phyloP scores from a whole-genome alignment of 2,797 vertebrate genomes.

The Semaprochilodus insignis region DNA sequence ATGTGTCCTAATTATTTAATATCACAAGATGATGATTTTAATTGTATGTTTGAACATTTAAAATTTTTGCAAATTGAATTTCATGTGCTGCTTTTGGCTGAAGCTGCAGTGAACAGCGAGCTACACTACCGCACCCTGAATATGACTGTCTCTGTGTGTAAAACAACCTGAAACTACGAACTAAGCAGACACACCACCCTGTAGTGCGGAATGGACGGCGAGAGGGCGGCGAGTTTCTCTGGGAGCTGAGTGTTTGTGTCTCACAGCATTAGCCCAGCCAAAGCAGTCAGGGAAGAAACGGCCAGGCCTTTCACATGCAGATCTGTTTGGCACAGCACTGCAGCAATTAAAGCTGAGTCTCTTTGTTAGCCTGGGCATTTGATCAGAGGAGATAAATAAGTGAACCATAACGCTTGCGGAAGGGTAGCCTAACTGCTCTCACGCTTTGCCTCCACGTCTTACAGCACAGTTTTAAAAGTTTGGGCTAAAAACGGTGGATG shows the following conservation, averaged over 20 bases:
- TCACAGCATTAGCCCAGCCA: constrained; percentile 48
- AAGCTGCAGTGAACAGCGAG: too few relatives aligned
- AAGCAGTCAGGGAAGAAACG: constrained; percentile 47
- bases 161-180: not conserved
- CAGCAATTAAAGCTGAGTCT: constrained; percentile 40
- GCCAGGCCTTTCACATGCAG: constrained; percentile 73
- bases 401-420: not conserved
- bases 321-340: constrained; percentile 70
- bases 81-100: too few relatives aligned
- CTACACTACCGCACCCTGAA: not conserved
- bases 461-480: not conserved
- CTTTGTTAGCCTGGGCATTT: constrained; percentile 21
- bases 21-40: too few relatives aligned
- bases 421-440: not conserved
- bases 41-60: too few relatives aligned
- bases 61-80: too few relatives aligned
- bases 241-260: constrained; percentile 34
- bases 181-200: not conserved
- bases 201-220: not conserved
- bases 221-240: constrained; percentile 28
- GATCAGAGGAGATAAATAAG: constrained; percentile 20
- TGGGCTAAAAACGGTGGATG: not conserved
- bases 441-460: not conserved
- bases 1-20: too few relatives aligned
- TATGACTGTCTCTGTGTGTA: not conserved